Evolutionary conservation across 2,888 invertebrate species (phyloP), one percentile per base, ranked within the genome.

Genomic region (Alentia gelatinosa): DNA sequence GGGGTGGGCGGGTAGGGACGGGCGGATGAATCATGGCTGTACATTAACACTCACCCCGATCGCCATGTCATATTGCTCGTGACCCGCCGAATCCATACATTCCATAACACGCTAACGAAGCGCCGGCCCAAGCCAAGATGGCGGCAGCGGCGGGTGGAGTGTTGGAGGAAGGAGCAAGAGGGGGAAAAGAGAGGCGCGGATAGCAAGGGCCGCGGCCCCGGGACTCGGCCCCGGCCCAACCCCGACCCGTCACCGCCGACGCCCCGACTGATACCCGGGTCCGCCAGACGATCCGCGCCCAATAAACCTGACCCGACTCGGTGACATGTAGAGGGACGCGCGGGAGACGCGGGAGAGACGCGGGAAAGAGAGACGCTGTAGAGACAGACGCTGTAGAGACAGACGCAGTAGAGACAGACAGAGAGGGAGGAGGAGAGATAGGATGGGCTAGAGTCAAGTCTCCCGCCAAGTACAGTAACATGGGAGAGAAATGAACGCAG

Each of bases 31-130:
- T 86, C 86, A 86, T 86, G 50, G 86, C 86, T 23, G 86, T 86
- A 47, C 86, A 86, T 86, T 86, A 86, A 86, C 86, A 86, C 86
- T 33, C 86, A 47, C 86, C 47, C 47, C 42, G 47, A 86, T 86
- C 86, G 86, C 86, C 86, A 86, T 86, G 86, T 86, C 86, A 86
- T 86, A 86, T 86, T 47, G 86, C 86, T 42, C 86, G 47, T 86
- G 86, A 86, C 86, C 86, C 50, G 86, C 86, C 86, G 47, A 86
- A 86, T 86, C 86, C 86, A 86, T 86, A 86, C 47, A 86, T 86
- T 86, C 86, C 86, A 86, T 86, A 86, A 86, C 86, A 86, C 47
- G 33, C 86, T 86, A 86, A 86, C 86, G 86, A 86, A 86, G 86
- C 47, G 30, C 79, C 15, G 37, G 23, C 37, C n/a, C 37, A 23